phyloP scores from a whole-genome alignment of 2,888 invertebrate genomes.

The Vanessa cardui region DNA sequence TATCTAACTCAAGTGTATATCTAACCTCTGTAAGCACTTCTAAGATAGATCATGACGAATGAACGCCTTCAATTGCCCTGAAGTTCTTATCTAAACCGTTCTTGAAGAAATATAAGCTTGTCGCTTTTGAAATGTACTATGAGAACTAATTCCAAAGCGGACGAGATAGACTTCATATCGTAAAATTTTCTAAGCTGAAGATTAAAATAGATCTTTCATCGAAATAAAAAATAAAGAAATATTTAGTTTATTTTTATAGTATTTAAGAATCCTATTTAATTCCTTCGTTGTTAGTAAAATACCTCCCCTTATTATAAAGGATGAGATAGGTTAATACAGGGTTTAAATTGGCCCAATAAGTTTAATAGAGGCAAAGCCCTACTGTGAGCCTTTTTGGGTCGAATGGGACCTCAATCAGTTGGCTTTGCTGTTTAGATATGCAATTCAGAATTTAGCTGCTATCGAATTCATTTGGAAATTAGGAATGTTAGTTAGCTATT shows the following conservation, averaged over 20 bases:
- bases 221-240: no score
- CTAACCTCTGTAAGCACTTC: conserved; percentile 4
- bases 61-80: conserved; percentile 33
- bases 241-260: no score
- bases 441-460: background rate
- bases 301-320: conserved; percentile 40
- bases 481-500: background rate
- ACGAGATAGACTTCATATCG: background rate
- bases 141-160: conserved; percentile 2
- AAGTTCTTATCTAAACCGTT: conserved; percentile 36
- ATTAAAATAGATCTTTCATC: no score
- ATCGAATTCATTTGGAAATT: background rate
- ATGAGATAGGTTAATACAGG: conserved; percentile 42
- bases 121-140: conserved; percentile 2
- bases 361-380: conserved; percentile 37
- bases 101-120: conserved; percentile 7
- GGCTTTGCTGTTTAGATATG: conserved; percentile 8
- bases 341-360: conserved; percentile 40
- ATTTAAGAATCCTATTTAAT: background rate
- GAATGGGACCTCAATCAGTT: conserved; percentile 31
- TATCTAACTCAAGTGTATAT: conserved; percentile 1
- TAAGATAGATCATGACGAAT: conserved; percentile 40
- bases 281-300: conserved; percentile 38
- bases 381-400: conserved; percentile 36
- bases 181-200: background rate